Evolutionary conservation across 2,113 vertebrate genomes (phyloP), one percentile per base, ranked within the genome.

Genomic region (Ammospiza nelsoni): DNA sequence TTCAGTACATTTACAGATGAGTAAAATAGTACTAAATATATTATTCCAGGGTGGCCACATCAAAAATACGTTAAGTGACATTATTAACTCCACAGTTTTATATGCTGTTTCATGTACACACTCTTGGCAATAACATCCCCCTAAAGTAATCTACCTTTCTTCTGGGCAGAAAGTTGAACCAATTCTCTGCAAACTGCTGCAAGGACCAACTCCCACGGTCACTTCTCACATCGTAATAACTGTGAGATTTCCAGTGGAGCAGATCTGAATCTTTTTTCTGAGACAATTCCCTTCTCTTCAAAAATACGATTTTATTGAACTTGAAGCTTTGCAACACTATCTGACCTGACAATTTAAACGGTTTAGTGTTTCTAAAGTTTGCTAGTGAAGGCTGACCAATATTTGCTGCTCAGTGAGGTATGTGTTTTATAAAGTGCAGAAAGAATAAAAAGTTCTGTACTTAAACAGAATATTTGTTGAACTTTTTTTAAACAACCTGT

Each of bases 141-240:
- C 52, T 57, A n/a, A 69, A 15, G 4, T 76, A 80, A 67, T 74
- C 41, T 72, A 35, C 61, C 39, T 78, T 82, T 79, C 17, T 78
- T 73, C 65, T 71, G 52, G 29, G 55, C 11, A 84, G 67, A 76
- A 71, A 52, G 82, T 63, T 77, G 68, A 86, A 89, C 68, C 73
- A 91, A 93, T 90, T 90, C 57, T 17, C 48, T 12, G 27, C 13
- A 81, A 86, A 86, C 31, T 55, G 33, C 39, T 65, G 21, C 72
- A 88, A 92, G 31, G 79, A 31, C 33, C 52, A 89, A 10, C 37
- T 90, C 43, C 65, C 71, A 21, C 59, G 92, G 61, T 33, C 67
- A 74, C 44, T 91, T 94, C 93, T 91, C 92, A 93, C 82, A 57
- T 86, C 3, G 4, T 78, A 96, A 90, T 71, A 94, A 87, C 88